Base-by-base conservation (phyloP, 1,140 invertebrate genomes). In the Zaprionus camerounensis region DNA sequence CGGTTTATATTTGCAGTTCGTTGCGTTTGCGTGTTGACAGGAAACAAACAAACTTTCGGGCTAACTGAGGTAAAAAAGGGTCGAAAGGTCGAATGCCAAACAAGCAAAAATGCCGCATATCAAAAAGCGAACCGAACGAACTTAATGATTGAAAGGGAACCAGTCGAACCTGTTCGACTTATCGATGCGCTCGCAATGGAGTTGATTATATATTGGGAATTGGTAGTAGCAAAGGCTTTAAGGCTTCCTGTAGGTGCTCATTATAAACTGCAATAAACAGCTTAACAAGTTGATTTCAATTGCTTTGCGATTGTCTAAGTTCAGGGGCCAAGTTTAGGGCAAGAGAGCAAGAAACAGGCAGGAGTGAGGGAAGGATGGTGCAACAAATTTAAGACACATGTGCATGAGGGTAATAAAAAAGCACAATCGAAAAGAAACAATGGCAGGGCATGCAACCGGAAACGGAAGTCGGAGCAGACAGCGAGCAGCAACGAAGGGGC, bases 401-500 rank as follows among this genome's bases (percentile, higher is more conserved):
- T 83, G 83, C 67, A 74, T 58, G 70, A 70, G 63, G 28, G 49
- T 83, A 80, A 84, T 83, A 88, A 76, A 82, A 81, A 75, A n/a
- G 46, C 53, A 72, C 62, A 67, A 71, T 66, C 41, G 55, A 71
- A 68, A 53, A 53, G 49, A 83, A 78, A 72, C 74, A 84, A 76
- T 88, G 84, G 73, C 80, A 58, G 69, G 71, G 53, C 84, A 76
- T 75, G 83, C 83, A 84, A 78, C 77, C 83, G 83, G 83, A 87
- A 83, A 80, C 84, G 83, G 83, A 87, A 87, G 83, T 81, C 68
- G 62, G 79, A 78, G 74, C 77, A 77, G 84, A 83, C 83, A 78
- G 76, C 36, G n/a, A 44, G 5, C 38, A 28, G 82, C 41, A 51
- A 70, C 53, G 64, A 83, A 74, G 67, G 80, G 82, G 80, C 80